Evolutionary conservation across 2,888 invertebrate genomes (phyloP), one percentile per base, ranked within the genome.

Genomic region (Cancer borealis): DNA sequence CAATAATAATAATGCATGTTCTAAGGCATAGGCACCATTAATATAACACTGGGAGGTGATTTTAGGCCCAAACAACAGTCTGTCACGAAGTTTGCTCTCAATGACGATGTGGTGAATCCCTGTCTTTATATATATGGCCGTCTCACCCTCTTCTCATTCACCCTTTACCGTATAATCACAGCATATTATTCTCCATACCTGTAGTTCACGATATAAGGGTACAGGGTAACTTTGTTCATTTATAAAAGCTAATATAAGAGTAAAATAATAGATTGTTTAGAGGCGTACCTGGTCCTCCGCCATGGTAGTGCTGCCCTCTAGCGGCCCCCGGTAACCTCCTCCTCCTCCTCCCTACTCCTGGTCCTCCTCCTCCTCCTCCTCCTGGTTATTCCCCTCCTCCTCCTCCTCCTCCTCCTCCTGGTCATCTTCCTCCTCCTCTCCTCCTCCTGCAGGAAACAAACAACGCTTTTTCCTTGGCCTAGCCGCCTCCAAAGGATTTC

Each of bases 251-350:
- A 84, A 30, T 91, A 46, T n/a, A 12, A 79, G 87, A 26, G 46
- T 45, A 49, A 92, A 87, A 90, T 92, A 54, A 46, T 17, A 87
- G 89, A 46, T 94, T 94, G 94, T 94, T 94, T 94, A 89, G 92
- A 91, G 90, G 94, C 94, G 92, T 94, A 94, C 94, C 94, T 94
- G 94, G 92, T 94, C 94, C 91, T 94, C 94, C 92, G 94, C 94
- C 94, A 94, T 94, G 94, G 94, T 94, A 92, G 92, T 94, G 94
- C 94, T 94, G 94, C 94, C 94, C 92, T 94, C 94, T 94, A 92
- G 90, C 91, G 92, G 92, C 49, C 89, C 91, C 92, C 90, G 94
- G 92, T 21, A 26, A 30, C 49, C 47, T n/a, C 84, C 84, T 39
- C n/a, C 73, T 10, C 84, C 84, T 4, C 84, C 84, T 84, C 84